Evolutionary conservation across 2,888 invertebrate genomes (phyloP).

Genomic region (Pherbina coryleti): DNA sequence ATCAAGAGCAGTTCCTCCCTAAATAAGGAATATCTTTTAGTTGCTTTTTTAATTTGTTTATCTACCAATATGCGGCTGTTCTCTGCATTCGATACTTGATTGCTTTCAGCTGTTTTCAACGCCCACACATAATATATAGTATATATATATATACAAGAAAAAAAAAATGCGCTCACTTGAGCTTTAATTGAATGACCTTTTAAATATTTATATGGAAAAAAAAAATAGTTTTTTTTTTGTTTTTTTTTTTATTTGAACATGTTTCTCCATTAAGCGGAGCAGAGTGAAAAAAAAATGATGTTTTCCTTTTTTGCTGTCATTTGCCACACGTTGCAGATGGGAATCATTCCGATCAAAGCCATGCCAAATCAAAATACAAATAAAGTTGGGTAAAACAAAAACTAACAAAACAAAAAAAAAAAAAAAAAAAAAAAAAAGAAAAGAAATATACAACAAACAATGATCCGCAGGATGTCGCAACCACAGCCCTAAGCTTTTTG

Average conservation of each 20-base stretch:
- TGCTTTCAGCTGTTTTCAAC: slow-evolving; percentile 16
- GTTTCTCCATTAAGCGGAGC: neutral
- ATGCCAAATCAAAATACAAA: neutral
- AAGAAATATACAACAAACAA: neutral
- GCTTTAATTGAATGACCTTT: neutral
- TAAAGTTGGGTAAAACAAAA: neutral
- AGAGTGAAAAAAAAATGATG: too few species aligned
- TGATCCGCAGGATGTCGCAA: neutral
- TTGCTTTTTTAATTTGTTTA: too few species aligned
- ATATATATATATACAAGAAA: neutral
- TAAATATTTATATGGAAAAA: neutral
- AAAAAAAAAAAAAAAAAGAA: neutral
- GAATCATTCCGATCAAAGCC: slow-evolving; percentile 10
- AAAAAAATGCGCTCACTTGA: too few species aligned
- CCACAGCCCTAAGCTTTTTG: neutral
- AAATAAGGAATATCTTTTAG: too few species aligned
- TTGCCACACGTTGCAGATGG: neutral
- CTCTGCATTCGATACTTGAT: neutral
- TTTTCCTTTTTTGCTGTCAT: slow-evolving; percentile 5
- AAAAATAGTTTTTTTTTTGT: neutral
- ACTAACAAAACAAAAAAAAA: neutral
- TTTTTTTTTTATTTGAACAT: neutral
- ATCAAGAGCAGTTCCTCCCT: too few species aligned
- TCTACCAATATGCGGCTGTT: too few species aligned
- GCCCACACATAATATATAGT: neutral